Evolutionary conservation across 1,140 invertebrate species (phyloP), one percentile per base, ranked within the genome.

Genomic region (Meloidogyne hapla): DNA sequence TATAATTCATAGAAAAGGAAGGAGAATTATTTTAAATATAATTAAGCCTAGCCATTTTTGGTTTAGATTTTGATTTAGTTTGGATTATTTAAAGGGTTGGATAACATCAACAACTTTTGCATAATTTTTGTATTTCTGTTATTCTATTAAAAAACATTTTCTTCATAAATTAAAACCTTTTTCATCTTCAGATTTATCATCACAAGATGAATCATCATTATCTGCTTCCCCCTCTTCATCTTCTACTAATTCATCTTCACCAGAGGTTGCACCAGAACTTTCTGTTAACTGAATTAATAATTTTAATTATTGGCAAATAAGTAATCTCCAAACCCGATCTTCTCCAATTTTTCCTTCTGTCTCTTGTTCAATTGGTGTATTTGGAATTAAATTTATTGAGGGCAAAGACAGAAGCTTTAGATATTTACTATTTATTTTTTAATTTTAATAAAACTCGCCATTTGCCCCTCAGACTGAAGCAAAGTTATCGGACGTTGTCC

Each of bases 321-420:
- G n/a, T n/a, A n/a, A n/a, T n/a, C n/a, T n/a, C n/a, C 1, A 15
- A 9, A 42, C 21, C 25, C 62, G 78, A 18, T 74, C 77, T 18
- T 67, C 45, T 5, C 67, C 67, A n/a, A 40, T 62, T 12, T 40
- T 80, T 42, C 77, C 74, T 0, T 42, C 62, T 28, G 5, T 33
- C 9, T 26, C 23, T 42, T 78, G 85, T n/a, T 83, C 85, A n/a
- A 87, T 69, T 10, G 85, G 85, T 18, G 85, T 86, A 69, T 86
- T 84, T 10, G 85, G 85, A 33, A 86, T 86, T 12, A 86, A 74
- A 71, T 87, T 85, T 23, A 86, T 86, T 0, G 76, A 78, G 21
- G 85, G 85, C n/a, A 86, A 80, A 18, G 61, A 72, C 4, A 86
- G 76, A 8, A 33, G 9, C 33, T 33, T 13, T 75, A 42, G 26